Evolutionary conservation across 2,888 invertebrate genomes (phyloP).

Genomic region (Acanthosepion esculentum): DNA sequence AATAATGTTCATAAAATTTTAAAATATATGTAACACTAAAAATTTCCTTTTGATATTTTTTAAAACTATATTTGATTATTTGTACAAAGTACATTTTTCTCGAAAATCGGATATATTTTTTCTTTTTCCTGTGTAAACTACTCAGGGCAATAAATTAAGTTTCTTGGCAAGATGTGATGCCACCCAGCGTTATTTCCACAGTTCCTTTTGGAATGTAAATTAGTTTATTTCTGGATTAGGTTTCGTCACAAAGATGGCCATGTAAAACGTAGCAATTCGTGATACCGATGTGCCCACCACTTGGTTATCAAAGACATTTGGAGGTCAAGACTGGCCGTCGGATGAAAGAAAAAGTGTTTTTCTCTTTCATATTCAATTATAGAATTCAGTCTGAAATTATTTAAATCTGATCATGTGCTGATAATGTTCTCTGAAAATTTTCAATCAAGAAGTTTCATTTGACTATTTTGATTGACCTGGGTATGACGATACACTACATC

Average conservation of each 20-base stretch:
- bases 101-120: background rate
- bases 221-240: background rate
- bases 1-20: slow-evolving; percentile 8
- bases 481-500: no score
- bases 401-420: no score
- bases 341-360: no score
- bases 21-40: background rate
- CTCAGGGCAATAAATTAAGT: slow-evolving; percentile 13
- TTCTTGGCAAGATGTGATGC: slow-evolving; percentile 33
- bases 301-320: background rate
- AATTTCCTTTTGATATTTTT: background rate
- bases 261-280: background rate
- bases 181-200: background rate
- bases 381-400: no score
- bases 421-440: no score
- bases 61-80: slow-evolving; percentile 12
- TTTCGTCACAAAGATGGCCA: background rate
- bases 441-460: no score
- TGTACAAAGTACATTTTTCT: background rate
- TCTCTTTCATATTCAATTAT: no score
- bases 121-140: background rate
- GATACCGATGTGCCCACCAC: background rate
- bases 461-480: no score
- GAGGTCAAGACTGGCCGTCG: background rate
- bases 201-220: background rate